Evolutionary conservation across 1,140 invertebrate genomes (phyloP).

Genomic region (Trichonephila inaurata): DNA sequence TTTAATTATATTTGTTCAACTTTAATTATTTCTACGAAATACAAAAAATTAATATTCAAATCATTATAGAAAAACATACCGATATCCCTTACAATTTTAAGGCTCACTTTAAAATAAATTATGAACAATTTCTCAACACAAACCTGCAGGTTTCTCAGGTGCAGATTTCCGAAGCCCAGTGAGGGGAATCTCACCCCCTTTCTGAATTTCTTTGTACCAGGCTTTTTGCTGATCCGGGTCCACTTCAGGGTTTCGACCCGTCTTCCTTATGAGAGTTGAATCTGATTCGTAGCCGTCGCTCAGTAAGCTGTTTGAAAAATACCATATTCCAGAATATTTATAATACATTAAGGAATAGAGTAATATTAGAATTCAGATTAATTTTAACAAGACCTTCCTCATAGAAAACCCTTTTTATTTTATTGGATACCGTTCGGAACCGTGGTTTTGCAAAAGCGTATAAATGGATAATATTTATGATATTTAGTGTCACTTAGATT

Average conservation of each 20-base stretch:
- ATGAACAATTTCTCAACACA: slow-evolving; percentile 77
- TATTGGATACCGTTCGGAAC: too few species aligned
- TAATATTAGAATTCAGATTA: too few species aligned
- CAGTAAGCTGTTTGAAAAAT: slow-evolving; percentile 47
- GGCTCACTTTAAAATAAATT: not conserved
- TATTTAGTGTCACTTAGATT: too few species aligned
- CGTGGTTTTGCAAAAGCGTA: too few species aligned
- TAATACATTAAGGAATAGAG: not conserved
- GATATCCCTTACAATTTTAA: too few species aligned
- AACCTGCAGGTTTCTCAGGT: slow-evolving; percentile 92
- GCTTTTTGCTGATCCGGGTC: slow-evolving; percentile 88
- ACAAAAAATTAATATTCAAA: too few species aligned
- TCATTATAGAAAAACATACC: too few species aligned
- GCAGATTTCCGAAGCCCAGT: slow-evolving; percentile 92
- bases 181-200: slow-evolving; percentile 94
- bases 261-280: slow-evolving; percentile 85
- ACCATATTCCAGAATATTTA: not conserved
- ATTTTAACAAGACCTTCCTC: too few species aligned
- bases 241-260: slow-evolving; percentile 83
- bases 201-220: slow-evolving; percentile 91
- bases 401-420: too few species aligned
- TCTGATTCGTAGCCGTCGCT: slow-evolving; percentile 90
- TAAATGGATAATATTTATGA: too few species aligned
- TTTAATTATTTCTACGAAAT: too few species aligned
- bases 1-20: too few species aligned